phyloP scores from a whole-genome alignment of 2,797 vertebrate species.

The Paguma larvata region DNA sequence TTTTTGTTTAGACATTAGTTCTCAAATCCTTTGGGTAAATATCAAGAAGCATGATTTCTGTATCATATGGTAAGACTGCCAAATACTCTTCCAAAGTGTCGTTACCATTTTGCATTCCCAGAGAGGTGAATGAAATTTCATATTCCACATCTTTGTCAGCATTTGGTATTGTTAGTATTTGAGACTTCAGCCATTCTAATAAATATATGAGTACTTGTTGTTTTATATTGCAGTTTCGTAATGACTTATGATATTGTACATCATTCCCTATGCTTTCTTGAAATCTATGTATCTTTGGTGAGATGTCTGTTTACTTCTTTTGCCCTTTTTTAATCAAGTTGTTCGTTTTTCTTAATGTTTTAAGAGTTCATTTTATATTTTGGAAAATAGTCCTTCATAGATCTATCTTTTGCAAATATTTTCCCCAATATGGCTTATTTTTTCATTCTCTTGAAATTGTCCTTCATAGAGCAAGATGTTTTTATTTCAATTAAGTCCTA shows the following conservation, averaged over 20 bases:
- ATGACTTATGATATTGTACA: background rate
- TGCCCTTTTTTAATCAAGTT: background rate
- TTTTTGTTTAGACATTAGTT: background rate
- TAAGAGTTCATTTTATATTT: background rate
- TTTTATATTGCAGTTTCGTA: background rate
- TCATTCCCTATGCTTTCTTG: background rate
- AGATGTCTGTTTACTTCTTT: background rate
- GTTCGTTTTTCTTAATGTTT: background rate
- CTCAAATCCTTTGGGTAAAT: background rate
- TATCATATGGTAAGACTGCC: background rate
- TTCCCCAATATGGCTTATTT: background rate
- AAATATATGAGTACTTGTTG: background rate
- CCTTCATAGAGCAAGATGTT: background rate
- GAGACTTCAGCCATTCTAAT: background rate
- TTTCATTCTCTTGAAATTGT: background rate
- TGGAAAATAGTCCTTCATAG: background rate
- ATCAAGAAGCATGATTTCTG: background rate
- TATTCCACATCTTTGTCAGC: background rate
- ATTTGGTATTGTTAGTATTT: background rate
- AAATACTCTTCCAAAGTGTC: background rate
- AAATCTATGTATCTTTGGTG: background rate
- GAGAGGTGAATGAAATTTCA: background rate
- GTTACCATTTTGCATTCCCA: background rate
- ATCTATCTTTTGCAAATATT: background rate
- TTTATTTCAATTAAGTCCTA: background rate